A percentile compares a stretch with the other conserved stretches of the same genome.
These are phyloP conservation scores for Sphinx pinastri DNA, from an alignment of 2,888 invertebrate genomes.

Conservation along the genomic window DNA sequence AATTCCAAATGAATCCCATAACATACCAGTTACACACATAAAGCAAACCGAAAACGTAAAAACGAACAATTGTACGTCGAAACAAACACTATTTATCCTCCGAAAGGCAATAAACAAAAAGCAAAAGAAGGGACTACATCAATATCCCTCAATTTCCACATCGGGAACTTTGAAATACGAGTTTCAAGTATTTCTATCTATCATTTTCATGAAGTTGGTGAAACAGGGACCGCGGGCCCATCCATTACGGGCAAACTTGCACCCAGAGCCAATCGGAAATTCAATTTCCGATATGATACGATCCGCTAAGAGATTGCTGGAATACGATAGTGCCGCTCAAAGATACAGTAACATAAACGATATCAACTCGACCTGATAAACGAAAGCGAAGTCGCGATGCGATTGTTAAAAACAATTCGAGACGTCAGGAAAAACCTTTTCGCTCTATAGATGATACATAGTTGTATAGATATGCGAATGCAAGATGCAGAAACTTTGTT, in stretches of 20 bases:
- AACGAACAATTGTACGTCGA: slow-evolving; percentile 29
- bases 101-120: slow-evolving; percentile 44
- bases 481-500: too few relatives aligned
- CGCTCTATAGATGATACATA: too few relatives aligned
- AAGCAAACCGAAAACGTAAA: not conserved
- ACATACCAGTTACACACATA: not conserved
- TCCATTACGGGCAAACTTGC: slow-evolving; percentile 62
- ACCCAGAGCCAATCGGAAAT: slow-evolving; percentile 75
- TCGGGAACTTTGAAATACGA: slow-evolving; percentile 44
- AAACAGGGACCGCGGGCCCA: slow-evolving; percentile 59
- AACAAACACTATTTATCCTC: slow-evolving; percentile 46
- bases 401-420: slow-evolving; percentile 9
- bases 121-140: slow-evolving; percentile 47
- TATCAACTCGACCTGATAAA: slow-evolving; percentile 42
- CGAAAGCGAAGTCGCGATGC: slow-evolving; percentile 27
- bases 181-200: slow-evolving; percentile 57
- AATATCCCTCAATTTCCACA: slow-evolving; percentile 57
- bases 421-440: too few relatives aligned
- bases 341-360: slow-evolving; percentile 50
- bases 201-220: slow-evolving; percentile 58
- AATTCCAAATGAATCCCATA: too few relatives aligned
- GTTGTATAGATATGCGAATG: too few relatives aligned
- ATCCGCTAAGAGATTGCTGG: slow-evolving; percentile 76
- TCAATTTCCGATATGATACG: slow-evolving; percentile 79
- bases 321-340: slow-evolving; percentile 56